These are phyloP conservation scores for Alviniconcha marisindica DNA, from an alignment of 1,140 invertebrate species.

Conservation along the genomic window DNA sequence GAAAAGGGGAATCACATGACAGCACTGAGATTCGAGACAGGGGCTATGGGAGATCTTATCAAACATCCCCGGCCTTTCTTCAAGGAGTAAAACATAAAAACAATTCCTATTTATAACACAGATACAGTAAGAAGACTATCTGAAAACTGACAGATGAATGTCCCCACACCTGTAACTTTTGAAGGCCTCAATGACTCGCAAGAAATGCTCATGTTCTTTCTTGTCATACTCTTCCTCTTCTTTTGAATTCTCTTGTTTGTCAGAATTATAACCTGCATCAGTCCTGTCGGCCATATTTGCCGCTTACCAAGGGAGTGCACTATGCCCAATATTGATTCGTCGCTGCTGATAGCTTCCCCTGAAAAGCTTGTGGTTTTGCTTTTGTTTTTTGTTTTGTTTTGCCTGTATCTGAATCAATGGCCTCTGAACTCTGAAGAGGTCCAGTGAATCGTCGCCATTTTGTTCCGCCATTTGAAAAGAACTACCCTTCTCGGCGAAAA, in stretches of 20 bases:
- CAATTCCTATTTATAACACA: neutral
- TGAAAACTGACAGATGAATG: slow-evolving; percentile 39
- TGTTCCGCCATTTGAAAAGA: too few relatives aligned
- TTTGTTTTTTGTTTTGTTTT: neutral
- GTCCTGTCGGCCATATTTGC: slow-evolving; percentile 13
- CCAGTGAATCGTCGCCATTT: neutral
- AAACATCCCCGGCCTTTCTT: neutral
- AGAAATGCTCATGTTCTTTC: slow-evolving; percentile 85
- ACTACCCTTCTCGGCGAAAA: too few relatives aligned
- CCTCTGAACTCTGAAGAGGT: neutral
- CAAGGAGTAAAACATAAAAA: slow-evolving; percentile 63
- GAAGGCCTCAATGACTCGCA: slow-evolving; percentile 87
- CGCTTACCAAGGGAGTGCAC: neutral
- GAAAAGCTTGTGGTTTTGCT: too few relatives aligned
- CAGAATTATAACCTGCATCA: neutral
- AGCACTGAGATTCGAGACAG: too few relatives aligned
- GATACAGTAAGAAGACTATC: neutral
- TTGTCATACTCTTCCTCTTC: slow-evolving; percentile 33
- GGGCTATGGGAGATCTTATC: neutral
- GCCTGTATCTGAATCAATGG: neutral
- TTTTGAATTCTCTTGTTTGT: neutral
- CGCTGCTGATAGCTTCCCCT: neutral
- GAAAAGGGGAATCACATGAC: too few relatives aligned
- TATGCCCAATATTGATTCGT: neutral
- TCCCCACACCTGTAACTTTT: slow-evolving; percentile 86